Evolutionary conservation across 1,140 invertebrate species (phyloP).

Genomic region (Dendroctonus valens): DNA sequence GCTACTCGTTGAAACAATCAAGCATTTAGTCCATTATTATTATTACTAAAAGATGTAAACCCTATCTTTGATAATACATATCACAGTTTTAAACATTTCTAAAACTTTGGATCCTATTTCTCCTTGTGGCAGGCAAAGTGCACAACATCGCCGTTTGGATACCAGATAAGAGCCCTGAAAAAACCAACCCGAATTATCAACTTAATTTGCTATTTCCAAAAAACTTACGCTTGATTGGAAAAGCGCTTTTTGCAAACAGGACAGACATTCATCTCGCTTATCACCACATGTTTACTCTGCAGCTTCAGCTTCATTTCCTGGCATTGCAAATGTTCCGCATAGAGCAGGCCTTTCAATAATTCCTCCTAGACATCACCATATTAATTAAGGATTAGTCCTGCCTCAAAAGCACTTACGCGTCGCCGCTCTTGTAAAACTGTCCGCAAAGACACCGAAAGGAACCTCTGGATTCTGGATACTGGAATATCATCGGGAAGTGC

Average conservation of each 20-base stretch:
- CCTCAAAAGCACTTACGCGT: neutral
- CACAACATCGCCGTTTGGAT: conserved; percentile 88
- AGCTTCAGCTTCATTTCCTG: conserved; percentile 76
- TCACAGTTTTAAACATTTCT: too few species aligned
- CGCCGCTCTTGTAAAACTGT: conserved; percentile 24
- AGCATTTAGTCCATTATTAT: too few species aligned
- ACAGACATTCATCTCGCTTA: conserved; percentile 86
- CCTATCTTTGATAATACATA: too few species aligned
- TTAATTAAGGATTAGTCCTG: neutral
- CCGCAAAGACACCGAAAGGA: conserved; percentile 61
- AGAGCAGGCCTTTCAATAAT: conserved; percentile 76
- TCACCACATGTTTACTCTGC: conserved; percentile 76
- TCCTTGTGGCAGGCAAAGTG: conserved; percentile 77
- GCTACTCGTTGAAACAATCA: too few species aligned
- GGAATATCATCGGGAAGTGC: conserved; percentile 75
- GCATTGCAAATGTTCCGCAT: conserved; percentile 80
- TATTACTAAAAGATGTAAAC: too few species aligned
- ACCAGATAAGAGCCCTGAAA: conserved; percentile 84
- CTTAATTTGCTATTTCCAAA: neutral
- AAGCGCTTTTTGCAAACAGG: conserved; percentile 90
- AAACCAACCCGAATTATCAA: conserved; percentile 36
- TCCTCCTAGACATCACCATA: conserved; percentile 56
- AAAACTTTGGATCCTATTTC: neutral
- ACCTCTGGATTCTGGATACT: conserved; percentile 69
- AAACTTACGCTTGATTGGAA: conserved; percentile 75